A percentile compares a stretch with the other conserved stretches of the same genome.
Evolutionary conservation across 2,888 invertebrate species (phyloP).

Genomic region (Macropis europaea): DNA sequence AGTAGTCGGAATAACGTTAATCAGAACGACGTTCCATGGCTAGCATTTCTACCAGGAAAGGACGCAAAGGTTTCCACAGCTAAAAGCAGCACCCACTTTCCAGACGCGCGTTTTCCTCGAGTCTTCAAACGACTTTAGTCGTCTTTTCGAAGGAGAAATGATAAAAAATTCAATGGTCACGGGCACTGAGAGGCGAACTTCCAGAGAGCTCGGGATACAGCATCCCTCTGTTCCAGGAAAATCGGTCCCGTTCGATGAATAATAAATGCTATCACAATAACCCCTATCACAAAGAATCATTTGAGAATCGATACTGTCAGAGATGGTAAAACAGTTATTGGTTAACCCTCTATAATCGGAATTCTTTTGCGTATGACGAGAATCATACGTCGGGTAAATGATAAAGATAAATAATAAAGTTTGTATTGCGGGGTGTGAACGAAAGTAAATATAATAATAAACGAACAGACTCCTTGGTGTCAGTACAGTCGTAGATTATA

Average conservation of each 20-base stretch:
- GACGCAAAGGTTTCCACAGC: background rate
- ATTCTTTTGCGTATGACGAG: too few species aligned
- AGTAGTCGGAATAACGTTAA: conserved; percentile 12
- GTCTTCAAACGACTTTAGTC: background rate
- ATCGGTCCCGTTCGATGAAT: background rate
- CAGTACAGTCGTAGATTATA: too few species aligned
- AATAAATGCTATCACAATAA: background rate
- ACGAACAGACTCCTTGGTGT: too few species aligned
- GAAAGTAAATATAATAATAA: too few species aligned
- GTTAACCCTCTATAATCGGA: too few species aligned
- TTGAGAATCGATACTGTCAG: too few species aligned
- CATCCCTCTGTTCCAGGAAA: background rate
- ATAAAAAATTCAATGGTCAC: conserved; percentile 38
- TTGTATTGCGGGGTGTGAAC: too few species aligned
- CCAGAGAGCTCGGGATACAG: background rate
- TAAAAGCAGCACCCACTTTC: background rate
- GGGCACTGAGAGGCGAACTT: conserved; percentile 3
- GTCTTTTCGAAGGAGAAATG: background rate
- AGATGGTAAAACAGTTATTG: too few species aligned
- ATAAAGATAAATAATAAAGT: too few species aligned
- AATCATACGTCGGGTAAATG: too few species aligned
- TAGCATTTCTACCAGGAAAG: conserved; percentile 2
- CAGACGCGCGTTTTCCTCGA: background rate
- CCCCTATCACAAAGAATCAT: background rate
- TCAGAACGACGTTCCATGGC: background rate